These are phyloP conservation scores for Bembecia ichneumoniformis DNA, from an alignment of 2,888 invertebrate species.

Conservation along the genomic window DNA sequence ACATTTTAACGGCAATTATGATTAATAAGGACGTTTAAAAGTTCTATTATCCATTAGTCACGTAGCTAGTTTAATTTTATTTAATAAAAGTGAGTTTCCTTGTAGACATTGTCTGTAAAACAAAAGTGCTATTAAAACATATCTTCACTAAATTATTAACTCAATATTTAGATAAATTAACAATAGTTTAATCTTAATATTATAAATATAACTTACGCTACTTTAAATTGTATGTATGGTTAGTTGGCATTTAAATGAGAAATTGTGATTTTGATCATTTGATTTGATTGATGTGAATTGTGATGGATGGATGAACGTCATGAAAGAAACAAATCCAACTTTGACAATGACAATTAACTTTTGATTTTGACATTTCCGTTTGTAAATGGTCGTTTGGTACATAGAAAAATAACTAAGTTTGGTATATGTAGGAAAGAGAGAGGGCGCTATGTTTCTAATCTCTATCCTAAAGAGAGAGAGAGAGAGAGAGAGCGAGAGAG, in stretches of 20 bases:
- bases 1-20: conserved; percentile 66
- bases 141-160: conserved; percentile 3
- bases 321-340: conserved; percentile 2
- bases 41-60: background rate
- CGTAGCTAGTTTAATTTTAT: background rate
- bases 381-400: too few species aligned
- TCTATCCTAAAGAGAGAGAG: too few species aligned
- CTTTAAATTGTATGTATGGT: conserved; percentile 13
- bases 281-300: conserved; percentile 11
- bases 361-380: too few species aligned
- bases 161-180: too few species aligned
- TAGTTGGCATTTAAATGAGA: conserved; percentile 23
- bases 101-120: too few species aligned
- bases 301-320: conserved; percentile 2
- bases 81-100: background rate
- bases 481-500: too few species aligned
- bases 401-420: too few species aligned
- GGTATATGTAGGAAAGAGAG: too few species aligned
- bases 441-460: too few species aligned
- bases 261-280: conserved; percentile 5
- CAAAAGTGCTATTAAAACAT: background rate
- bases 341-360: too few species aligned
- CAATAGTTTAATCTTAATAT: too few species aligned
- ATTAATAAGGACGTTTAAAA: background rate
- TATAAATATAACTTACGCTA: conserved; percentile 1